Conservation (phyloP, 1,140 invertebrate species). For the Drosophila albomicans region DNA sequence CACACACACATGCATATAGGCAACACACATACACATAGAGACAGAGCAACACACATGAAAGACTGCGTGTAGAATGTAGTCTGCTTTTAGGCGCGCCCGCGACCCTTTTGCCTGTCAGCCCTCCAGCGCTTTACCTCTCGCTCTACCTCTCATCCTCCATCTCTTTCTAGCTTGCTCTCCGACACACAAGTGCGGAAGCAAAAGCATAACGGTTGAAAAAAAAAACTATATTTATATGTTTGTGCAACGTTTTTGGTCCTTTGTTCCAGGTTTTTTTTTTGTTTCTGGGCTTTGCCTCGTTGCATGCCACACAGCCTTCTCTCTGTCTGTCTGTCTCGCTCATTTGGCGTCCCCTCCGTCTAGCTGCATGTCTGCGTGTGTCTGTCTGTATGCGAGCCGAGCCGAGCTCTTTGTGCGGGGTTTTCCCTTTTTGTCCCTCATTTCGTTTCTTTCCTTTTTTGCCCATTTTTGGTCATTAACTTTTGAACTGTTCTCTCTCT, state of each 20-base stretch:
- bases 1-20: slow-evolving; percentile 5
- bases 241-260: slow-evolving; percentile 54
- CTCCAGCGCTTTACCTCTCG: no score
- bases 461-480: slow-evolving; percentile 77
- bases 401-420: slow-evolving; percentile 1
- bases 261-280: slow-evolving; percentile 25
- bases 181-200: slow-evolving; percentile 68
- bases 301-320: slow-evolving; percentile 6
- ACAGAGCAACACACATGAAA: neutral
- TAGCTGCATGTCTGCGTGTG: slow-evolving; percentile 4
- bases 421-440: slow-evolving; percentile 20
- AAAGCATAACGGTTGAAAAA: slow-evolving; percentile 60
- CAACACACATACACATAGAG: slow-evolving; percentile 6
- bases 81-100: slow-evolving; percentile 38
- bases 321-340: slow-evolving; percentile 6
- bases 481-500: slow-evolving; percentile 72
- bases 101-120: slow-evolving; percentile 14
- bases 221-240: slow-evolving; percentile 49
- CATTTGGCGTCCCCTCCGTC: neutral
- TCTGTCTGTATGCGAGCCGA: slow-evolving; percentile 8
- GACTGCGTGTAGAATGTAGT: slow-evolving; percentile 36
- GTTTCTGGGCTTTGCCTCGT: neutral
- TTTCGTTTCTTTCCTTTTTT: slow-evolving; percentile 24
- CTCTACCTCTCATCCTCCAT: neutral
- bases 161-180: slow-evolving; percentile 14